phyloP scores from a whole-genome alignment of 2,113 vertebrate species.

The Mesembrinibis cayennensis region DNA sequence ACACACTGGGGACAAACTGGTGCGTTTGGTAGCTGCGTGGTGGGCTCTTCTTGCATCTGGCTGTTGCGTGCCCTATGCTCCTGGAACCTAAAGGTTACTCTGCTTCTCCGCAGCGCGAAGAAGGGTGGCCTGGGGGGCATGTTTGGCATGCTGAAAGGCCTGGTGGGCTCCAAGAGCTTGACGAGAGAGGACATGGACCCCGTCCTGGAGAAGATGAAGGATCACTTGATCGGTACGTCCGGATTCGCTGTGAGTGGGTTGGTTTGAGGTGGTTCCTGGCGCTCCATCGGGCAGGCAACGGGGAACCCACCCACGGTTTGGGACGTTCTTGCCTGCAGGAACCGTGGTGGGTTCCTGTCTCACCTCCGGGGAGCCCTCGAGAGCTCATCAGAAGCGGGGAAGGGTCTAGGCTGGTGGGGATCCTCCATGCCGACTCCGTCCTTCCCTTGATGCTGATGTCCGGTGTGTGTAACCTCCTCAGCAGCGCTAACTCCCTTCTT shows the following conservation, averaged over 20 bases:
- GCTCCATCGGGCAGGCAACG: rapidly evolving
- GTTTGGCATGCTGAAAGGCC: constrained; percentile 97
- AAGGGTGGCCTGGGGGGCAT: constrained; percentile 90
- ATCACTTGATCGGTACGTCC: constrained; percentile 89
- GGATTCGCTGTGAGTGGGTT: rapidly evolving
- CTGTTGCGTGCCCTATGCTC: neutral
- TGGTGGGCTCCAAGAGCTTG: constrained; percentile 96
- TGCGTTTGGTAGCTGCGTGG: neutral
- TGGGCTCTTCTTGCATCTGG: neutral
- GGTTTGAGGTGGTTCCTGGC: neutral
- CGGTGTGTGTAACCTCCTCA: rapidly evolving
- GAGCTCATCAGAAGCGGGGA: rapidly evolving
- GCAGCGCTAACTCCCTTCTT: neutral
- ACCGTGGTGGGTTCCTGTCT: neutral
- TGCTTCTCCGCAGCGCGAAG: constrained; percentile 73
- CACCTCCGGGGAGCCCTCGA: rapidly evolving
- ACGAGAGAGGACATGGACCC: constrained; percentile 90
- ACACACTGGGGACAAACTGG: neutral
- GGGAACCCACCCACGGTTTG: rapidly evolving
- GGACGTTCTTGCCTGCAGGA: neutral
- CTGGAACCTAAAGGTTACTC: neutral
- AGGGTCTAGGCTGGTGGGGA: rapidly evolving
- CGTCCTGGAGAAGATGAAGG: constrained; percentile 95
- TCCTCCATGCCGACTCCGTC: neutral
- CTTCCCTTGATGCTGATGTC: rapidly evolving